A percentile compares a stretch with the other conserved stretches of the same genome.
Conservation (phyloP, 2,113 vertebrate genomes). For the Malurus cyaneus region DNA sequence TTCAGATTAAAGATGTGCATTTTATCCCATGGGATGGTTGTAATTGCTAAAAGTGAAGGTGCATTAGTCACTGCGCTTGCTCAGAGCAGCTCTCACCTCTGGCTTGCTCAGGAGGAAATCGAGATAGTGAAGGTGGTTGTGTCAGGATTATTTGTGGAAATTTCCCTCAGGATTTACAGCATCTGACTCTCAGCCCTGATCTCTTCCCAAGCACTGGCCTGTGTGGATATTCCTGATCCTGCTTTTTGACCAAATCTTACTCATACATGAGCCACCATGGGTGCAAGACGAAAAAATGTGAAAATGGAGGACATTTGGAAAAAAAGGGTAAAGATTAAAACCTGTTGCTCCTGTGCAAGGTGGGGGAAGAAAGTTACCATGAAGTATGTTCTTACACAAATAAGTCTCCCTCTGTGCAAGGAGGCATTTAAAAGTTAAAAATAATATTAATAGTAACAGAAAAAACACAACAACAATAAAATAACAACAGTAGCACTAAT, state of each 20-base stretch:
- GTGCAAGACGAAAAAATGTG: background rate
- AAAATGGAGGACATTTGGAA: background rate
- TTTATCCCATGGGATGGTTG: background rate
- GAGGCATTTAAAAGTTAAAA: background rate
- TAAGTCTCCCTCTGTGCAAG: background rate
- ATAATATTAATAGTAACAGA: background rate
- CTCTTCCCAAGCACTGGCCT: rapidly evolving
- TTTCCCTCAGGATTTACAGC: background rate
- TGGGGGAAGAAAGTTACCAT: background rate
- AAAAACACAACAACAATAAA: background rate
- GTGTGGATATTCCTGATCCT: background rate
- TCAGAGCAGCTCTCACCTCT: background rate
- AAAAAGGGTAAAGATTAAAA: background rate
- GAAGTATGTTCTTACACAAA: background rate
- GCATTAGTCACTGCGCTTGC: too few species aligned
- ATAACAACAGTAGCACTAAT: background rate
- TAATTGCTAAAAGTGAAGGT: background rate
- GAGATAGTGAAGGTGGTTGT: background rate
- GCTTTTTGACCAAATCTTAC: background rate
- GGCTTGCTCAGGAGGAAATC: background rate
- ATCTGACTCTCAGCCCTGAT: background rate
- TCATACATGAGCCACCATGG: too few species aligned
- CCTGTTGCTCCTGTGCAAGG: background rate
- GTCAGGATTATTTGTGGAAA: background rate
- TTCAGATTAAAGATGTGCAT: background rate